Percentiles rank a stretch among this genome's conserved stretches.
Evolutionary conservation across 2,113 vertebrate genomes (phyloP).

Genomic region (Limanda limanda): DNA sequence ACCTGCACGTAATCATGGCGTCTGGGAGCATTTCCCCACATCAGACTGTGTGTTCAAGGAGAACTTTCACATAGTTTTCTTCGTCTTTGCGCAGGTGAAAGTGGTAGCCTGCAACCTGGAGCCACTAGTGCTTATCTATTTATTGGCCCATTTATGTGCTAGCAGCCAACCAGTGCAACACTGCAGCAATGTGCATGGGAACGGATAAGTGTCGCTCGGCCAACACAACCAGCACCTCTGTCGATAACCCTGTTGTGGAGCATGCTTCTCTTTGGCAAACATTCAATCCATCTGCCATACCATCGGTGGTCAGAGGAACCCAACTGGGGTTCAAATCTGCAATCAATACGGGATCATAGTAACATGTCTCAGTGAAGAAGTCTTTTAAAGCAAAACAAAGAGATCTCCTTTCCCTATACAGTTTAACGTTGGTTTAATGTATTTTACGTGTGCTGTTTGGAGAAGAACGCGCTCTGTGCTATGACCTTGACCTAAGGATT

Average conservation of each 20-base stretch:
- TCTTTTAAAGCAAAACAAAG: constrained; percentile 14
- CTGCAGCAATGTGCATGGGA: constrained; percentile 59
- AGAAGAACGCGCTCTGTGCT: background rate
- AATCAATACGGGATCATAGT: constrained; percentile 53
- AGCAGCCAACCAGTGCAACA: constrained; percentile 43
- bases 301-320: constrained; percentile 26
- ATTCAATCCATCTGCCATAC: constrained; percentile 61
- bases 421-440: constrained; percentile 31
- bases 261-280: constrained; percentile 51
- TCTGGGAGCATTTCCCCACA: background rate
- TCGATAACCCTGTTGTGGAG: constrained; percentile 5
- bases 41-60: background rate
- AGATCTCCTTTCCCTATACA: constrained; percentile 14
- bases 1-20: background rate
- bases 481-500: background rate
- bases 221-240: constrained; percentile 17
- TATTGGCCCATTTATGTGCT: constrained; percentile 42
- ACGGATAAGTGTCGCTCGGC: constrained; percentile 52
- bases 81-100: constrained; percentile 9
- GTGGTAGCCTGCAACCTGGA: background rate
- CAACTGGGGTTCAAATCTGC: constrained; percentile 30
- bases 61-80: background rate
- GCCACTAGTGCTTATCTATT: constrained; percentile 39
- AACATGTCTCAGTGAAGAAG: constrained; percentile 33
- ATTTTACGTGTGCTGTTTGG: background rate